Base-by-base conservation (phyloP, 2,888 invertebrate genomes). In the Macrophya alboannulata region DNA sequence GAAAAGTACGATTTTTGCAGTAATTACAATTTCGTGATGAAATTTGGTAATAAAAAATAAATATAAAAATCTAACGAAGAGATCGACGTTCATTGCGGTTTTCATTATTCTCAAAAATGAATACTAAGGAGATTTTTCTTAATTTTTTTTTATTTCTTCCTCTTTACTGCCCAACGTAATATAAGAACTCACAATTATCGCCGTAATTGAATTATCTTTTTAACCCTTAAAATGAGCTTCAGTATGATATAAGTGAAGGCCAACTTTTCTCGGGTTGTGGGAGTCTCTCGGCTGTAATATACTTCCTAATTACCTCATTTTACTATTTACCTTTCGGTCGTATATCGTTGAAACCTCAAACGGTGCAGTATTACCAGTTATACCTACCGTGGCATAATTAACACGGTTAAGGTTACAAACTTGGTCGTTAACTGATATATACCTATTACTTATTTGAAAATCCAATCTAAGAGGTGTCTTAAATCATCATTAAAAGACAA, bases 251-350 rank as follows among this genome's bases (percentile, higher is more conserved):
- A 77, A 55, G 43, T 55, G 37, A 31, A 55, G n/a, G 31, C 77
- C 31, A 31, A 25, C 10, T 55, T 77, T 51, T 37, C 55, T 77
- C 17, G 12, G 48, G 55, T 37, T 74, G 72, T 21, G n/a, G 12
- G 2, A 45, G 43, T 45, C 72, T 45, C 72, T 25, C 8, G 21
- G 72, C 45, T 45, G 51, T 55, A 55, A 77, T 77, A 51, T 55
- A 55, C 48, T 17, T 17, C 55, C n/a, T 55, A 55, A 77, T 77
- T 77, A 51, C 77, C 55, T 77, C 55, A 10, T 37, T 17, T 51
- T 77, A 77, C 55, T 77, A 51, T 77, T 31, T 77, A 77, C 77
- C 37, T 51, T 31, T 77, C 37, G 8, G 76, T 51, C 76, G 51
- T 51, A 77, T 51, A 77, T 51, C 31, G 25, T 37, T 37, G 48